Evolutionary conservation across 2,888 invertebrate species (phyloP).

Genomic region (Eupithecia insigniata): DNA sequence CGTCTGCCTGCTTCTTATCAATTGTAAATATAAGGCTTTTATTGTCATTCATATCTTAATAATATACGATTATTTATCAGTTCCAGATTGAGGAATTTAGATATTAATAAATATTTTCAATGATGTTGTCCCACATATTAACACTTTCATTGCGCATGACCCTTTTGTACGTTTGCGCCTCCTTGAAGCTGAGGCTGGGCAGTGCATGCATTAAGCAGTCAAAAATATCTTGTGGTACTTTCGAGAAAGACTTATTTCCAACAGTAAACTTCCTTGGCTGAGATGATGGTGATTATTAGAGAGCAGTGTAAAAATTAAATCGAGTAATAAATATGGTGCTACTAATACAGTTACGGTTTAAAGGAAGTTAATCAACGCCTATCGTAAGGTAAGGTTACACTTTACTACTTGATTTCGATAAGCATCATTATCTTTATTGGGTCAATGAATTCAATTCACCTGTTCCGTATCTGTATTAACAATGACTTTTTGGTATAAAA

Average conservation of each 20-base stretch:
- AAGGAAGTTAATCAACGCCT: background rate
- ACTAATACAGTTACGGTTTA: background rate
- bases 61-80: background rate
- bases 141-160: too few species aligned
- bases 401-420: constrained; percentile 3
- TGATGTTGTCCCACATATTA: too few species aligned
- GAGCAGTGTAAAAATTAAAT: too few species aligned
- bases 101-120: too few species aligned
- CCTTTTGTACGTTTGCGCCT: too few species aligned
- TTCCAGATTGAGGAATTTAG: background rate
- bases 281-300: background rate
- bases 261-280: background rate
- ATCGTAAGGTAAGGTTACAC: background rate
- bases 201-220: too few species aligned
- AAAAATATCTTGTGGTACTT: too few species aligned
- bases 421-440: background rate
- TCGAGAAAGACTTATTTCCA: too few species aligned
- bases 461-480: background rate
- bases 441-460: background rate
- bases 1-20: background rate
- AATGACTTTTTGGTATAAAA: constrained; percentile 2
- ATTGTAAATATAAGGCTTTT: background rate
- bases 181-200: too few species aligned
- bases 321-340: too few species aligned
- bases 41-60: background rate